Evolutionary conservation across 2,888 invertebrate species (phyloP), one percentile per base, ranked within the genome.

Genomic region (Glaucopsyche alexis): DNA sequence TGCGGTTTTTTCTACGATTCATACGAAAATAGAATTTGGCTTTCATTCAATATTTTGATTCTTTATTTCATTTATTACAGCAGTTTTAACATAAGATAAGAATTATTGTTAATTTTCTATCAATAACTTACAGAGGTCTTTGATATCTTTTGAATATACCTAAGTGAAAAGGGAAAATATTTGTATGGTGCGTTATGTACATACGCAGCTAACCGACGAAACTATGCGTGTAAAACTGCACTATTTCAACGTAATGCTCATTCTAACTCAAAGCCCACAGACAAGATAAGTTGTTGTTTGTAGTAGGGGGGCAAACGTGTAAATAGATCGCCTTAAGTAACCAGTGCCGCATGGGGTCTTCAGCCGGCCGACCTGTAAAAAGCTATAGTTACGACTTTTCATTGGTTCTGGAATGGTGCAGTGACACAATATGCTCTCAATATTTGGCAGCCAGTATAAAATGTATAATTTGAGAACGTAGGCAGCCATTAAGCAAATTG

Each of bases 401-500:
- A 16, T 16, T 8, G 8, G 52, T 52, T 52, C 52, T 52, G 55
- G 19, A 3, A 55, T 9, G 11, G 11, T 5, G 19, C 19, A 55
- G 19, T 19, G 60, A 38, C 60, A 60, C 7, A 7, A 2, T 60
- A 38, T 13, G 60, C 60, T 60, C 60, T 60, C 60, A 38, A 60
- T 60, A 60, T 38, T 29, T 60, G 60, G 29, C 60, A 60, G 29
- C 13, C 29, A 13, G 29, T 14, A 60, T n/a, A 66, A 66, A 66
- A 42, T 66, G 42, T 42, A 66, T 42, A 42, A 66, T 42, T 42
- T 40, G 16, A 19, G 16, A 49, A 29, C 19, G 49, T 49, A 60
- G 14, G 29, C 14, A 13, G 60, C 60, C 60, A 60, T 55, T 71
- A 66, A 67, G 66, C 66, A 72, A 72, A 72, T 67, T 50, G 67